phyloP scores from a whole-genome alignment of 2,113 vertebrate genomes.

The Callipepla squamata region DNA sequence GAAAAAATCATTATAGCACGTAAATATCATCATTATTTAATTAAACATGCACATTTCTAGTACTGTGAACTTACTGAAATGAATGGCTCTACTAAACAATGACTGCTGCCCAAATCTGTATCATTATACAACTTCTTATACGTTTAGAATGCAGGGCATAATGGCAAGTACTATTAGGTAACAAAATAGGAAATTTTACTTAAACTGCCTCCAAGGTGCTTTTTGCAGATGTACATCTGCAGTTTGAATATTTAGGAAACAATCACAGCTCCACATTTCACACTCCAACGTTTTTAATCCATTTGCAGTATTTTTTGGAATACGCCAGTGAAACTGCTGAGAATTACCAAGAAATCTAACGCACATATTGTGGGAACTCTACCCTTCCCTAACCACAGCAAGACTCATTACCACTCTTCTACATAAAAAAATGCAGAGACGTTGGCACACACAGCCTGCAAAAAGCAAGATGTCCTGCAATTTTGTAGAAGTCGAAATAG shows the following conservation, averaged over 20 bases:
- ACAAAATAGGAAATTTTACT: background rate
- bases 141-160: background rate
- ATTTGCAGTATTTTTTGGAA: background rate
- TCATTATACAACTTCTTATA: background rate
- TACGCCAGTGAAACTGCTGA: background rate
- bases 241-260: background rate
- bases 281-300: background rate
- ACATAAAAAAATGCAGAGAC: background rate
- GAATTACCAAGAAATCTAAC: background rate
- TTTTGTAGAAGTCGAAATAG: background rate
- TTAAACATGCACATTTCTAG: background rate
- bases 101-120: background rate
- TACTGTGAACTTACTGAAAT: constrained; percentile 7
- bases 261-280: background rate
- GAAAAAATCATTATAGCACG: background rate
- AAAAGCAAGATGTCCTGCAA: background rate
- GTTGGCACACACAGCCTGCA: background rate
- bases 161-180: background rate
- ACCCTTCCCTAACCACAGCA: background rate
- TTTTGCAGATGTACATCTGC: background rate
- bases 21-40: constrained; percentile 12
- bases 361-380: background rate
- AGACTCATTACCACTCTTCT: background rate
- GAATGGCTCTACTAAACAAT: background rate
- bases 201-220: background rate